Base-by-base conservation (phyloP, 2,888 invertebrate species). In the Linnaemya tessellans region DNA sequence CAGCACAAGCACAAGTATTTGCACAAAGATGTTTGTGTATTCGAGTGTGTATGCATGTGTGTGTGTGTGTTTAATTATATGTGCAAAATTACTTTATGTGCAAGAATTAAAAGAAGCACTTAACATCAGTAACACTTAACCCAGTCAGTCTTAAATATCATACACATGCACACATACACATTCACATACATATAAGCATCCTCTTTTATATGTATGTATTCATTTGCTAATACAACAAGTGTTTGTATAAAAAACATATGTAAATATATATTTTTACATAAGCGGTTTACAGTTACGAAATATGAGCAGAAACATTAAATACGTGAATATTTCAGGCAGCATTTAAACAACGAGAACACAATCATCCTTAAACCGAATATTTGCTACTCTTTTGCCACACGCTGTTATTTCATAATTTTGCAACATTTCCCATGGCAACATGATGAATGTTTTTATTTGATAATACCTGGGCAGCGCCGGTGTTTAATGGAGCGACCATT, bases 81-180 rank as follows among this genome's bases (percentile, higher is more conserved):
- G 62, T 71, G 41, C 35, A 51, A 65, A 77, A 80, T 74, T 56
- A 64, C 64, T 84, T 84, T 80, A 64, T 58, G 65, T 38, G 38
- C 10, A 43, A 62, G 46, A 79, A 70, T 68, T 38, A 62, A 73
- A 78, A 74, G 82, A 67, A 82, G 51, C 81, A 79, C 84, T 85
- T 84, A 81, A 84, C 84, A 81, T 84, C 78, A 74, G 78, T 75
- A 86, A 87, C 85, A 87, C 87, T 88, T 88, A 88, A 88, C 88
- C 88, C 86, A 88, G 88, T 88, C 86, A 87, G 87, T 82, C 74
- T 75, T 82, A 74, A 86, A 87, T 86, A 79, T 58, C 83, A 85
- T 54, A 56, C 20, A 22, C 10, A 67, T 9, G 20, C 10, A 20
- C 20, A 65, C 20, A 43, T 7, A 38, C 30, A 25, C 11, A 67